Evolutionary conservation across 2,113 vertebrate genomes (phyloP).

Genomic region (Heptranchias perlo): DNA sequence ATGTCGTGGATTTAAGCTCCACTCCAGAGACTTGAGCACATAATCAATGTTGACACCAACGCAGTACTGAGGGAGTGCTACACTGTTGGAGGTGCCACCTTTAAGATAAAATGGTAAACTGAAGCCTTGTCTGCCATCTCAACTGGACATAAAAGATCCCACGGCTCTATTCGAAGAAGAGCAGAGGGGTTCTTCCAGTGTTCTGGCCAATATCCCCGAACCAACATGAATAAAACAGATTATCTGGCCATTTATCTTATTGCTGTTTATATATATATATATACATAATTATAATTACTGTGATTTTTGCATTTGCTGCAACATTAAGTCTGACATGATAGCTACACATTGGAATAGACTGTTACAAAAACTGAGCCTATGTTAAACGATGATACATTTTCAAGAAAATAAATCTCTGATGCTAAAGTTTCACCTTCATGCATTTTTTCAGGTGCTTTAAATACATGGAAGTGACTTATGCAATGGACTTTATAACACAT

Average conservation of each 20-base stretch:
- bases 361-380: neutral
- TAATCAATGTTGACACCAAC: too few species aligned
- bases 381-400: neutral
- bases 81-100: neutral
- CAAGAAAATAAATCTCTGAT: neutral
- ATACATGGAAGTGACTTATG: neutral
- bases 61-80: too few species aligned
- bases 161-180: too few species aligned
- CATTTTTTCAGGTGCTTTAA: neutral
- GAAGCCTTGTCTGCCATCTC: too few species aligned
- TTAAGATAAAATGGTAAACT: too few species aligned
- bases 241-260: neutral
- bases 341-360: neutral
- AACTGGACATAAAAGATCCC: too few species aligned
- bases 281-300: neutral
- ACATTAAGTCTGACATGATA: neutral
- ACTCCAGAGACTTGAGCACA: neutral
- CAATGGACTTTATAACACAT: neutral
- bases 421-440: neutral
- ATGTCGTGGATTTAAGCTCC: neutral
- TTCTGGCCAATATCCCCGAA: too few species aligned
- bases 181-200: too few species aligned
- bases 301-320: neutral
- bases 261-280: neutral
- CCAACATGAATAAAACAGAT: neutral